Evolutionary conservation across 2,888 invertebrate species (phyloP).

Genomic region (Steinernema hermaphroditum): DNA sequence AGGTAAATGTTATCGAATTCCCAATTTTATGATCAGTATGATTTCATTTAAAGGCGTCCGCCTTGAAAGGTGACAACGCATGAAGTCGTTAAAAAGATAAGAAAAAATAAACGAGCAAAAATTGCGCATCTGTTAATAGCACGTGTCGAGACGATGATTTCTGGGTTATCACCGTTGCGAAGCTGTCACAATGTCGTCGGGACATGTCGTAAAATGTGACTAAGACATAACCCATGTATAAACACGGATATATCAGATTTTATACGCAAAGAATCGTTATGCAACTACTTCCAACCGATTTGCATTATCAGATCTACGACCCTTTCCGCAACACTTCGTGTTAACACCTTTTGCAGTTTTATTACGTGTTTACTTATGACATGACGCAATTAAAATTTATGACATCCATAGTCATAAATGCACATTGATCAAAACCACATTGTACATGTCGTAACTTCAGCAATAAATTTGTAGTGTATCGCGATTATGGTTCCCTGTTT

Average conservation of each 20-base stretch:
- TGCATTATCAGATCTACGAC: no score
- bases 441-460: no score
- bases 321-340: slow-evolving; percentile 2
- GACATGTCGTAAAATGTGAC: no score
- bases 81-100: slow-evolving; percentile 22
- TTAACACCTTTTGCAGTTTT: slow-evolving; percentile 9
- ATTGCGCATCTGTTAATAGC: neutral
- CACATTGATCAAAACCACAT: no score
- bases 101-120: neutral
- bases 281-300: no score
- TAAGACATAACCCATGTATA: no score
- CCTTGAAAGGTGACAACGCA: slow-evolving; percentile 24
- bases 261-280: no score
- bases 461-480: no score
- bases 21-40: neutral
- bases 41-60: slow-evolving; percentile 1
- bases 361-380: slow-evolving; percentile 8
- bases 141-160: slow-evolving; percentile 12
- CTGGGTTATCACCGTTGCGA: neutral
- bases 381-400: neutral
- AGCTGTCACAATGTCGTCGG: no score
- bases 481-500: no score
- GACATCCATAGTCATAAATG: neutral
- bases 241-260: no score
- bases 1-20: slow-evolving; percentile 16